These are phyloP conservation scores for Dipodomys spectabilis DNA, from an alignment of 2,113 vertebrate genomes.

Conservation along the genomic window DNA sequence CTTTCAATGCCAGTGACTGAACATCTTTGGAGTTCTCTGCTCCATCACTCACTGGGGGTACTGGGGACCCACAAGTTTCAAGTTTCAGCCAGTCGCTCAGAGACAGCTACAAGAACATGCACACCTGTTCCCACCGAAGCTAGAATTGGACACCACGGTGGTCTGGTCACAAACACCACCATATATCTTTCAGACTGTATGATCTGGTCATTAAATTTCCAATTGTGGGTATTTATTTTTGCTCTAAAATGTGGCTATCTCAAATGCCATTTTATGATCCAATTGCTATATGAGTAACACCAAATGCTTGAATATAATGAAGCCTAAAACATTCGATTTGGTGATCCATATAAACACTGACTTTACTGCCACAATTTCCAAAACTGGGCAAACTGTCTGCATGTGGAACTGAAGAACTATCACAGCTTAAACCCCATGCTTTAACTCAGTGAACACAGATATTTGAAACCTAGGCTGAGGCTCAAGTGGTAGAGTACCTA, in stretches of 20 bases:
- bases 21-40: background rate
- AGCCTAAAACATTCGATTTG: slow-evolving; percentile 2
- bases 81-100: slow-evolving; percentile 34
- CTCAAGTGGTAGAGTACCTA: too few relatives aligned
- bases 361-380: slow-evolving; percentile 4
- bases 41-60: background rate
- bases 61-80: background rate
- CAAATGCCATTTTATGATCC: background rate
- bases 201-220: slow-evolving; percentile 50
- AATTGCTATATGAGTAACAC: slow-evolving; percentile 14
- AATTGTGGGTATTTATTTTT: slow-evolving; percentile 6
- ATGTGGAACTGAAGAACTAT: background rate
- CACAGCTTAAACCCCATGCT: background rate
- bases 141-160: background rate
- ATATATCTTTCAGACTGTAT: slow-evolving; percentile 10
- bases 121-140: slow-evolving; percentile 3
- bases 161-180: background rate
- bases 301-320: slow-evolving; percentile 11
- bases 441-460: too few relatives aligned
- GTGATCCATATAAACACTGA: background rate
- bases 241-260: slow-evolving; percentile 22
- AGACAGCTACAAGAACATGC: background rate
- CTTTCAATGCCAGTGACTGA: slow-evolving; percentile 1
- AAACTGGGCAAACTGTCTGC: background rate
- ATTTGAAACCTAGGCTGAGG: too few relatives aligned